phyloP scores from a whole-genome alignment of 1,140 invertebrate genomes.

The Hyposmocoma kahamanoa region DNA sequence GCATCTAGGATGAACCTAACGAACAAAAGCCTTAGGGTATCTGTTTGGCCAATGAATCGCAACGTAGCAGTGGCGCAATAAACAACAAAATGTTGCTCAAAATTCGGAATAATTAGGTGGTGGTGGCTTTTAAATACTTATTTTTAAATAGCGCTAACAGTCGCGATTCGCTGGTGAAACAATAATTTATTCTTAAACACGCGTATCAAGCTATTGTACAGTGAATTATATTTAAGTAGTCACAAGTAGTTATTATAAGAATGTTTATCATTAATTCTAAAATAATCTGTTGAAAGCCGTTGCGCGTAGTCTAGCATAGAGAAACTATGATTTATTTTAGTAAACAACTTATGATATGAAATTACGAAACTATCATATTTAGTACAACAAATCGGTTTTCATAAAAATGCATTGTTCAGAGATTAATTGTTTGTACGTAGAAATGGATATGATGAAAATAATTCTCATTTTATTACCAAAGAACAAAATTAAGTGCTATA shows the following conservation, averaged over 20 bases:
- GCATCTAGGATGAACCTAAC: constrained; percentile 44
- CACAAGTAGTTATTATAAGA: constrained; percentile 2
- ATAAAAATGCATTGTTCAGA: background rate
- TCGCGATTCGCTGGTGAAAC: background rate
- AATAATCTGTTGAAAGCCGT: background rate
- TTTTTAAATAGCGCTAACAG: background rate
- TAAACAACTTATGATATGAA: no score
- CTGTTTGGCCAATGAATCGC: background rate
- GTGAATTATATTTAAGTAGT: background rate
- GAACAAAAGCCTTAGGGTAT: constrained; percentile 26
- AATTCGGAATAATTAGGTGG: background rate
- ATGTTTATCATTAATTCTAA: no score
- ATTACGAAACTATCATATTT: background rate
- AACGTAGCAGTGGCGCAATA: background rate
- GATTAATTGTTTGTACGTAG: background rate
- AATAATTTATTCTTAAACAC: background rate
- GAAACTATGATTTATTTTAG: no score
- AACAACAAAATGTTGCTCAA: background rate
- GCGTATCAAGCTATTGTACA: background rate
- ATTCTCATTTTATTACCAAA: constrained; percentile 28
- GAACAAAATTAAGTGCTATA: constrained; percentile 42
- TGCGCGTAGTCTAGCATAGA: background rate
- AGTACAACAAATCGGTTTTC: background rate
- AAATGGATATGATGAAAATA: no score
- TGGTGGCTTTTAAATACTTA: background rate